These are phyloP conservation scores for Dipodomys ordii DNA, from an alignment of 2,113 vertebrate species.

Conservation along the genomic window DNA sequence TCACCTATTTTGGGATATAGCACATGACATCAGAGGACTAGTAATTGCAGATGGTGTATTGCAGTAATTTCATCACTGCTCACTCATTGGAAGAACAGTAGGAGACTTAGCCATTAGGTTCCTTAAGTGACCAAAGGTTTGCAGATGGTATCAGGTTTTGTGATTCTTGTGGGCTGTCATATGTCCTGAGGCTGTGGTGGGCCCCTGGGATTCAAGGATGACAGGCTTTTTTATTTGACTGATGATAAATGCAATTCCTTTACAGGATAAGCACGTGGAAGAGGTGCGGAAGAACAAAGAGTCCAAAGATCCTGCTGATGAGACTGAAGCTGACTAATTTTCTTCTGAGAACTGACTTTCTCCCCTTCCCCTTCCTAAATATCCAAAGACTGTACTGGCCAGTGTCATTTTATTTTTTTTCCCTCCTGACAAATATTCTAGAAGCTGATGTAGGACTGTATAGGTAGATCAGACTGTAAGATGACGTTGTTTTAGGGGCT, in stretches of 20 bases:
- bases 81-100: neutral
- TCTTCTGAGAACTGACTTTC: slow-evolving; percentile 84
- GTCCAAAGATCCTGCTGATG: slow-evolving; percentile 92
- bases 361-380: slow-evolving; percentile 87
- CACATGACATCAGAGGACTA: neutral
- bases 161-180: neutral
- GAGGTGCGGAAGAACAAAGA: slow-evolving; percentile 97
- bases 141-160: neutral
- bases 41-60: neutral
- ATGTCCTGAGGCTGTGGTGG: neutral
- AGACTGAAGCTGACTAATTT: slow-evolving; percentile 89
- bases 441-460: slow-evolving; percentile 90
- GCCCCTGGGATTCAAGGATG: accelerated
- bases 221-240: neutral
- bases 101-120: neutral
- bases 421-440: slow-evolving; percentile 84
- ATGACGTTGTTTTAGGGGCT: slow-evolving; percentile 86
- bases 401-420: slow-evolving; percentile 88
- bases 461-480: slow-evolving; percentile 87
- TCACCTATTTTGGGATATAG: neutral
- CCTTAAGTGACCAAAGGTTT: neutral
- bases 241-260: slow-evolving; percentile 41
- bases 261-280: slow-evolving; percentile 96
- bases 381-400: slow-evolving; percentile 94
- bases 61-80: neutral